A percentile compares a stretch with the other conserved stretches of the same genome.
These are phyloP conservation scores for Eurosta solidaginis DNA, from an alignment of 1,140 invertebrate species.

Conservation along the genomic window DNA sequence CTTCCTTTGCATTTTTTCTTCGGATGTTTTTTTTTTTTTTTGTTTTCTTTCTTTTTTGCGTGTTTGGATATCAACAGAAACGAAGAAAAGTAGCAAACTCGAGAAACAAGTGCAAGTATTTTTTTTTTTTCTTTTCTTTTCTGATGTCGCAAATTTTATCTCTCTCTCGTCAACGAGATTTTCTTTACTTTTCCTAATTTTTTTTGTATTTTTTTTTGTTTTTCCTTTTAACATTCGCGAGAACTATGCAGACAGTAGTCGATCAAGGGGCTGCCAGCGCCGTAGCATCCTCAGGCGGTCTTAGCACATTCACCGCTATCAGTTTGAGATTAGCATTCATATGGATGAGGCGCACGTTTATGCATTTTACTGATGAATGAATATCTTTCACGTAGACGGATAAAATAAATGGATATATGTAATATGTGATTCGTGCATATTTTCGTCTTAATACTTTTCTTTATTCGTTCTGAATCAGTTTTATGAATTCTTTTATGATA, in stretches of 20 bases:
- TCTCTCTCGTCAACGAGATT: no score
- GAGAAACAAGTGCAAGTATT: neutral
- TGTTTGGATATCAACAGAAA: neutral
- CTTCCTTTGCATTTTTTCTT: neutral
- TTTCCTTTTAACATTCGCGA: neutral
- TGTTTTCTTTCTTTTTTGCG: neutral
- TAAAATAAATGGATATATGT: neutral
- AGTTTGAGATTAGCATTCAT: neutral
- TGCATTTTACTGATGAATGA: neutral
- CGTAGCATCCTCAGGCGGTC: neutral
- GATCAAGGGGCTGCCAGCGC: neutral
- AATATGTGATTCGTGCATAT: neutral
- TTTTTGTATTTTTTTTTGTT: neutral
- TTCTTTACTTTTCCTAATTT: neutral
- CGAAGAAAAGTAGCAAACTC: conserved; percentile 1
- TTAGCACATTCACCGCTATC: neutral
- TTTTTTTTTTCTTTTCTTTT: no score
- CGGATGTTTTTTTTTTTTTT: neutral
- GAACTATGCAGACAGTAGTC: neutral
- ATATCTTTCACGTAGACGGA: neutral
- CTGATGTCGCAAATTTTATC: no score
- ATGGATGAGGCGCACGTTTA: neutral
- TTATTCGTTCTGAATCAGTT: neutral
- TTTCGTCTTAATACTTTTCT: neutral
- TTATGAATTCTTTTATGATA: neutral